phyloP scores from a whole-genome alignment of 1,140 invertebrate genomes.

The Dryas iulia region DNA sequence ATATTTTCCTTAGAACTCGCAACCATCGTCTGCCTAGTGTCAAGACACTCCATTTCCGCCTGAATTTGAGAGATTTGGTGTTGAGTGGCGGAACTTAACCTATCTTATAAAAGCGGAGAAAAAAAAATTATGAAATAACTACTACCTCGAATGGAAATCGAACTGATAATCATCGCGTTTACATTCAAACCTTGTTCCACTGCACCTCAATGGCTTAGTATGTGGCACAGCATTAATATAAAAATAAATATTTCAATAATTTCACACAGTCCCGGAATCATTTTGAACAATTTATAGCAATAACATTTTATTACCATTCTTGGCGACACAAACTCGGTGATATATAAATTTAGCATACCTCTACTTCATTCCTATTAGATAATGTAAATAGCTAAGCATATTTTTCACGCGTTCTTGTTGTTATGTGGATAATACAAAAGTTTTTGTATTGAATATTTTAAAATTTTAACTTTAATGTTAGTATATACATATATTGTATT shows the following conservation, averaged over 20 bases:
- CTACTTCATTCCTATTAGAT: not conserved
- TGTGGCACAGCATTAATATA: too few species aligned
- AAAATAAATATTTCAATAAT: not conserved
- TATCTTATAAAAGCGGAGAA: too few species aligned
- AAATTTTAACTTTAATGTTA: not conserved
- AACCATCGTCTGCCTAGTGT: too few species aligned
- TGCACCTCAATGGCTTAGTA: too few species aligned
- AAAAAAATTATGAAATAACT: too few species aligned
- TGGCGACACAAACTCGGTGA: constrained; percentile 1
- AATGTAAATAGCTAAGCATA: not conserved
- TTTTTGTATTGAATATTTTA: not conserved
- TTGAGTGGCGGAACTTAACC: too few species aligned
- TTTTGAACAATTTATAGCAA: not conserved
- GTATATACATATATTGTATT: too few species aligned
- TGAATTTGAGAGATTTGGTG: too few species aligned
- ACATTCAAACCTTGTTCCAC: not conserved
- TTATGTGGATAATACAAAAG: not conserved
- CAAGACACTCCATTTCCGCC: too few species aligned
- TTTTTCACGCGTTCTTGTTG: not conserved
- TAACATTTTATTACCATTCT: not conserved
- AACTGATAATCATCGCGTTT: not conserved
- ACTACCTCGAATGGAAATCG: not conserved
- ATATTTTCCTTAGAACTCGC: too few species aligned
- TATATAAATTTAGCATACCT: not conserved
- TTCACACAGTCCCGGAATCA: not conserved